Base-by-base conservation (phyloP, 2,888 invertebrate genomes). In the Drosophila nr. perissopoda region DNA sequence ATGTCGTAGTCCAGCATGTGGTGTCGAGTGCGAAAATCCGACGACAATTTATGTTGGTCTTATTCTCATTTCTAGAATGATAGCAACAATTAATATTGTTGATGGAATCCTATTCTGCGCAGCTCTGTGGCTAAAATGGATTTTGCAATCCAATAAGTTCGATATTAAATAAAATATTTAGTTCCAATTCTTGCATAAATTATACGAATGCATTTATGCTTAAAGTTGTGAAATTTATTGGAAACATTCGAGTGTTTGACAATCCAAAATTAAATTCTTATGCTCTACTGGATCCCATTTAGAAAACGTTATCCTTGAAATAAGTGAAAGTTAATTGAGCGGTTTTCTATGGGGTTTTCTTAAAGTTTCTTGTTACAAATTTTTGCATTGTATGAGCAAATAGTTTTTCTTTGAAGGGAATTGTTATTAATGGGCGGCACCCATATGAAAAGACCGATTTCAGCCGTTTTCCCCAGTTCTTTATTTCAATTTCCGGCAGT, bases 401-500 rank as follows among this genome's bases (percentile, higher is more conserved):
- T 79, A 82, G 76, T 68, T 70, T 52, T 64, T 51, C 34, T 53
- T 33, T 42, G 54, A 45, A 13, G n/a, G 18, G 34, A 51, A 79
- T 82, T 79, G 83, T 79, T 83, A 82, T 79, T 82, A 80, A 82
- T 82, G 80, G 64, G 36, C 54, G 27, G 51, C 63, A 64, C 51
- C 60, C 48, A 49, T 56, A 78, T 63, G 56, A 73, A 73, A 21
- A 73, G 73, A 65, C 68, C 82, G 68, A 59, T 48, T 49, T 52
- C 42, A 29, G 53, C 13, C 63, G 25, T 56, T 73, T 52, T 58
- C 33, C n/a, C 53, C 49, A 76, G 74, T 76, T 76, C 76, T 70
- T 86, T 73, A 79, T 82, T 82, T 82, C 82, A 82, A 82, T 82
- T 82, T 86, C 83, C 82, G 79, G 63, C 73, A 63, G 67, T 82